Evolutionary conservation across 2,888 invertebrate species (phyloP).

Genomic region (Linhomoeus sp.): DNA sequence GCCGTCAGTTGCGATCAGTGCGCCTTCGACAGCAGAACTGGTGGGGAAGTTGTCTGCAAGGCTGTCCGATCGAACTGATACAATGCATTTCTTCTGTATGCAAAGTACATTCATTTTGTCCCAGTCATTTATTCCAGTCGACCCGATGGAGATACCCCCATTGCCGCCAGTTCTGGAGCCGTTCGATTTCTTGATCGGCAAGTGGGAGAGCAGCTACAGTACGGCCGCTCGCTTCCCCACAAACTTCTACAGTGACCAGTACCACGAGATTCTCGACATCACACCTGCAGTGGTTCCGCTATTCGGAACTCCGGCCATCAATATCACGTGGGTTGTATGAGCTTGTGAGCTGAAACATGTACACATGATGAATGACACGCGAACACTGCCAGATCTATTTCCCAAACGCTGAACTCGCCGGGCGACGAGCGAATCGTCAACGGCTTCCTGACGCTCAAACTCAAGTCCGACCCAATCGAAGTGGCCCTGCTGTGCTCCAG

Average conservation of each 20-base stretch:
- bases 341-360: too few species aligned
- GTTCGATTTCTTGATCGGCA: constrained; percentile 24
- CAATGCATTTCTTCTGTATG: too few species aligned
- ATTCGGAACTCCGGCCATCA: constrained; percentile 27
- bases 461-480: constrained; percentile 23
- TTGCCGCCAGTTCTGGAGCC: constrained; percentile 26
- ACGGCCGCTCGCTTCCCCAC: too few species aligned
- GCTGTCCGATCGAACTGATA: too few species aligned
- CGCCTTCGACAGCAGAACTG: too few species aligned
- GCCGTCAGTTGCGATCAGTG: constrained; percentile 25
- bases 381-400: too few species aligned
- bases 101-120: too few species aligned
- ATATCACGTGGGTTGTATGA: constrained; percentile 20
- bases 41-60: too few species aligned
- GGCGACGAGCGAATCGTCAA: constrained; percentile 20
- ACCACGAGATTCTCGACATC: constrained; percentile 20
- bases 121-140: too few species aligned
- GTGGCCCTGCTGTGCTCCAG: constrained; percentile 22
- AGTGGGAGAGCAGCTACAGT: constrained; percentile 18
- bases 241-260: constrained; percentile 25
- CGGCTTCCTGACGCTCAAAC: constrained; percentile 23
- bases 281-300: constrained; percentile 26
- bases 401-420: constrained; percentile 8
- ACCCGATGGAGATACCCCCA: too few species aligned
- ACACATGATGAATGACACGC: too few species aligned